phyloP scores from a whole-genome alignment of 2,888 invertebrate genomes.

The Cyclophora albipunctata region DNA sequence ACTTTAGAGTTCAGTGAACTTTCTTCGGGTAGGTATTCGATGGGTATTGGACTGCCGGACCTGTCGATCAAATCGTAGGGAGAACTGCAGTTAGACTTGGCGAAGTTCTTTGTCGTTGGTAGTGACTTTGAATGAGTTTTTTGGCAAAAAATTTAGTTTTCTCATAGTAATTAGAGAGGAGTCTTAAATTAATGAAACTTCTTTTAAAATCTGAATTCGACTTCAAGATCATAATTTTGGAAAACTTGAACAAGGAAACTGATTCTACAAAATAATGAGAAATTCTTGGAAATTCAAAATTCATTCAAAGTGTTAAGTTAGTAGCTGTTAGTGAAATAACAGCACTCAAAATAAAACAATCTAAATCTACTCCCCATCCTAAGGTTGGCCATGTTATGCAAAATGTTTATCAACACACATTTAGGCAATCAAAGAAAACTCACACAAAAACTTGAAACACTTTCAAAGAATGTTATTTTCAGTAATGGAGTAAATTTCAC shows the following conservation, averaged over 20 bases:
- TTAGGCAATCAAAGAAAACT: slow-evolving; percentile 3
- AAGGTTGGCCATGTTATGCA: slow-evolving; percentile 12
- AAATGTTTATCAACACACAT: slow-evolving; percentile 4
- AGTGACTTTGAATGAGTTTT: slow-evolving; percentile 57
- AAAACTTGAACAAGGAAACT: too few relatives aligned
- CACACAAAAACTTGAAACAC: slow-evolving; percentile 17
- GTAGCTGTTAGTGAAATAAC: slow-evolving; percentile 74
- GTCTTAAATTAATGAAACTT: neutral
- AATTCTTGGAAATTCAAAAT: slow-evolving; percentile 17
- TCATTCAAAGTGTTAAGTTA: slow-evolving; percentile 68
- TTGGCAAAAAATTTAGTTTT: neutral
- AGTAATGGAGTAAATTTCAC: slow-evolving; percentile 14
- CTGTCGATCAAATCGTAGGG: slow-evolving; percentile 75
- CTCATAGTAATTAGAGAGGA: neutral
- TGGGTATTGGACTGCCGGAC: slow-evolving; percentile 93
- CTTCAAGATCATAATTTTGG: too few relatives aligned
- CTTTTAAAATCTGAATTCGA: neutral
- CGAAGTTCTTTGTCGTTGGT: slow-evolving; percentile 12
- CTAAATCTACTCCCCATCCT: slow-evolving; percentile 24
- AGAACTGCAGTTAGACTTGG: slow-evolving; percentile 67
- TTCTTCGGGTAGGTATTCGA: slow-evolving; percentile 93
- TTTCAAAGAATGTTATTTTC: too few relatives aligned
- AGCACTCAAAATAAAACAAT: slow-evolving; percentile 54
- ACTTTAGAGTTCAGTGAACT: slow-evolving; percentile 93
- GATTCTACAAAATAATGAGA: neutral